Evolutionary conservation across 2,888 invertebrate genomes (phyloP).

Genomic region (Drosophila macrothrix): DNA sequence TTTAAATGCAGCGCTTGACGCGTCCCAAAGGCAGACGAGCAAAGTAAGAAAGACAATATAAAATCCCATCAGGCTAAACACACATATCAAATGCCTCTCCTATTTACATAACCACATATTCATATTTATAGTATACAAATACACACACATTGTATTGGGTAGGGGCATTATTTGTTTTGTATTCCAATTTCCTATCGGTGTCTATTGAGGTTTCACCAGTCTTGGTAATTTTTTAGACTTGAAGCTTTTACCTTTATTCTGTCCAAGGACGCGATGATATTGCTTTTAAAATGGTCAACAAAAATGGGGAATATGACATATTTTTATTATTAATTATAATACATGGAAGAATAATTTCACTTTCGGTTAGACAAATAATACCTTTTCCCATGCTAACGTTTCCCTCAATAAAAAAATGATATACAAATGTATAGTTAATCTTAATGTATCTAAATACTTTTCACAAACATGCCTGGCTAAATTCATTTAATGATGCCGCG

Average conservation of each 20-base stretch:
- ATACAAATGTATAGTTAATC: not conserved
- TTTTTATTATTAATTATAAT: not conserved
- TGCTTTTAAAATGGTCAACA: not conserved
- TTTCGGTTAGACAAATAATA: not conserved
- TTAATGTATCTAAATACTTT: constrained; percentile 5
- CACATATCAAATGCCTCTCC: constrained; percentile 28
- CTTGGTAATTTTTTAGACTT: constrained; percentile 23
- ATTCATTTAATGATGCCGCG: constrained; percentile 49
- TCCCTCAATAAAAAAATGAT: not conserved
- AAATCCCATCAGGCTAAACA: constrained; percentile 51
- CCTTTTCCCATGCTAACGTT: not conserved
- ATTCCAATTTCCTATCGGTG: constrained; percentile 42
- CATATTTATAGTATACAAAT: constrained; percentile 18
- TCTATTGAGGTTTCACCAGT: constrained; percentile 15
- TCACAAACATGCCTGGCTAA: constrained; percentile 34
- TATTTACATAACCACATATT: constrained; percentile 40
- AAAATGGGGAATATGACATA: not conserved
- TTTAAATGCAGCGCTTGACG: constrained; percentile 20
- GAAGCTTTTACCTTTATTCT: not conserved
- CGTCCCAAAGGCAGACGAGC: not conserved
- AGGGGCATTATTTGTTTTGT: constrained; percentile 41
- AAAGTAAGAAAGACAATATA: constrained; percentile 10
- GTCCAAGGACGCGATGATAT: not conserved
- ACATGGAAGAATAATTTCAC: not conserved
- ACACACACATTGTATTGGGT: not conserved